phyloP scores from a whole-genome alignment of 2,797 vertebrate genomes.

The Hoplostethus atlanticus region DNA sequence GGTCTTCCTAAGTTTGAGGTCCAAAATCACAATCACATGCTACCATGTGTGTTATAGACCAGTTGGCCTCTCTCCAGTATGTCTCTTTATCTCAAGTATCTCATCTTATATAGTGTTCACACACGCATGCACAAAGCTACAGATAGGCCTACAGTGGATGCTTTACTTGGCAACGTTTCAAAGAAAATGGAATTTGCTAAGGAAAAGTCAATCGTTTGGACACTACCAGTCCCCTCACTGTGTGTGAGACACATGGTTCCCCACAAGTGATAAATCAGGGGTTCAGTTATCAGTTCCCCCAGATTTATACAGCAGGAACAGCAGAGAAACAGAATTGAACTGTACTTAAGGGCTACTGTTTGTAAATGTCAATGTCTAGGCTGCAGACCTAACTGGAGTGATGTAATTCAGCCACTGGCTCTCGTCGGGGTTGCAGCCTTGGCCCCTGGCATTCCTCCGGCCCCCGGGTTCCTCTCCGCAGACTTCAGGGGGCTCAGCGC shows the following conservation, averaged over 20 bases:
- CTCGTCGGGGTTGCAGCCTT: slow-evolving; percentile 21
- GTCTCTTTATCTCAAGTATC: neutral
- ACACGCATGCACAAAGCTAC: neutral
- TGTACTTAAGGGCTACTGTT: neutral
- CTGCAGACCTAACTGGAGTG: neutral
- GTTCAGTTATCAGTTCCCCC: neutral
- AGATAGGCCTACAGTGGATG: neutral
- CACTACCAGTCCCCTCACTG: slow-evolving; percentile 6
- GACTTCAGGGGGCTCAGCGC: slow-evolving; percentile 21
- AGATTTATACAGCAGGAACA: neutral
- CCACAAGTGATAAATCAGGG: neutral
- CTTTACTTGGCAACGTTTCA: slow-evolving; percentile 24
- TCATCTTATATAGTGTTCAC: neutral
- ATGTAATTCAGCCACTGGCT: slow-evolving; percentile 1
- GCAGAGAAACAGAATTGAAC: neutral
- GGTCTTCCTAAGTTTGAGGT: too few relatives aligned
- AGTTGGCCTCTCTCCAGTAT: neutral
- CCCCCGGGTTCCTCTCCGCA: slow-evolving; percentile 9
- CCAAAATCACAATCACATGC: too few relatives aligned
- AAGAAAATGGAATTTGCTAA: neutral
- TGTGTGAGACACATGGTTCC: slow-evolving; percentile 23
- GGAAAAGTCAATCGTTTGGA: neutral
- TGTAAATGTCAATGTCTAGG: neutral
- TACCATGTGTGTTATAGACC: neutral
- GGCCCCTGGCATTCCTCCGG: neutral